Base-by-base conservation (phyloP, 2,888 invertebrate species). In the Folsomia manolachei region DNA sequence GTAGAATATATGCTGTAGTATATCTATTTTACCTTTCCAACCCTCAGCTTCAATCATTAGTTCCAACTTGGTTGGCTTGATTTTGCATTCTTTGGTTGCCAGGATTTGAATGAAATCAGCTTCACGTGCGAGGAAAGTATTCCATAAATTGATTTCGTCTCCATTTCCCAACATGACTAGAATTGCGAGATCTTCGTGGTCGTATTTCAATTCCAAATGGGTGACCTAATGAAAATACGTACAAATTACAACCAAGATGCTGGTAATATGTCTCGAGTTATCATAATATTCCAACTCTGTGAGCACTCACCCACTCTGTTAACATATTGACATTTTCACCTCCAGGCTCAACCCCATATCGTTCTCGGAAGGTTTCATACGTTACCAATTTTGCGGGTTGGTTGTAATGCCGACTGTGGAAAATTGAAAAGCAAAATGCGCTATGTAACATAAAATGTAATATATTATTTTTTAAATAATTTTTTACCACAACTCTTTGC, bases 81-180 rank as follows among this genome's bases (percentile, higher is more conserved):
- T 61, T 21, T 39, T 1, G 1, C 51, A 63, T n/a, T 68, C 18
- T 9, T 64, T 64, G 1, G 74, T 71, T 1, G 63, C 71, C 1
- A 74, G 61, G 4, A 71, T 51, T 26, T 74, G 74, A 27, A 74
- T 69, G 65, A 71, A 69, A 23, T 74, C 74, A 25, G 71, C 71
- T 19, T 71, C 39, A 19, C 64, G 68, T 0, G 69, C 63, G 7
- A 71, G 21, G 1, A 71, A 66, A 19, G 60, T 64, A 56, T 71
- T 74, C 74, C 74, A 74, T 1, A 52, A 23, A 63, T 71, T 21
- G 51, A 66, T 23, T 66, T 19, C 52, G 24, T 66, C 24, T 21
- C 19, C 19, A 66, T 39, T 52, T 21, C 52, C 65, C 14, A 66
- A 24, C 19, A 66, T 4, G 23, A 66, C 71, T 23, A 53, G 11